Base-by-base conservation (phyloP, 1,140 invertebrate genomes). In the Bombus huntii region DNA sequence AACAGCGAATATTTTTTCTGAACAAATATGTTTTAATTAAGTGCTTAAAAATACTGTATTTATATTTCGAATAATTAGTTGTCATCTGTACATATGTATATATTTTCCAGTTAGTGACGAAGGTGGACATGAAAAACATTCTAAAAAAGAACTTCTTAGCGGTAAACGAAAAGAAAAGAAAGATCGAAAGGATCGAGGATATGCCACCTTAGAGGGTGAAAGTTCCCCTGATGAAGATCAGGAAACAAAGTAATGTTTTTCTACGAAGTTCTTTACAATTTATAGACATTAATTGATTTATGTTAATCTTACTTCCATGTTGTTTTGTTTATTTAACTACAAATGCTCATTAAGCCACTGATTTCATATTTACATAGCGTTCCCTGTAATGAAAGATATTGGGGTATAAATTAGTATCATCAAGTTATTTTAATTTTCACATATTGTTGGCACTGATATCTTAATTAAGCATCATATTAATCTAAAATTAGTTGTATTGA, bases 121-220 rank as follows among this genome's bases (percentile, higher is more conserved):
- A 74, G 96, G 96, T 81, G 96, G 96, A 75, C 97, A 97, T 92
- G 97, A 98, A 34, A 97, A 97, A 92, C 96, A 96, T 79, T 97
- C 97, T 71, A 97, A 97, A 89, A 98, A 97, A 91, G 97, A 97
- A 92, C 94, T 97, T 44, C 93, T 98, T 31, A 96, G 96, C 85
- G 97, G 96, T 6, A 97, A 97, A 93, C 93, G 95, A 8, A 97
- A 97, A 92, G 98, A 98, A 71, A 98, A 98, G 92, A 98, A 98
- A 91, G 98, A 98, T 84, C 97, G 96, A 74, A 98, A 98, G 91
- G 97, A 98, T 87, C 96, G 97, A 92, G 97, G 98, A 1, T 99
- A 99, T 96, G 98, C 98, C 28, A 98, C 98, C 25, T 96, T 99
- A 93, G 98, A 98, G 94, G 98, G 98, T 65, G 98, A 99, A 95